A percentile compares a stretch with the other conserved stretches of the same genome.
These are phyloP conservation scores for Conger conger DNA, from an alignment of 2,113 vertebrate species.

Conservation along the genomic window DNA sequence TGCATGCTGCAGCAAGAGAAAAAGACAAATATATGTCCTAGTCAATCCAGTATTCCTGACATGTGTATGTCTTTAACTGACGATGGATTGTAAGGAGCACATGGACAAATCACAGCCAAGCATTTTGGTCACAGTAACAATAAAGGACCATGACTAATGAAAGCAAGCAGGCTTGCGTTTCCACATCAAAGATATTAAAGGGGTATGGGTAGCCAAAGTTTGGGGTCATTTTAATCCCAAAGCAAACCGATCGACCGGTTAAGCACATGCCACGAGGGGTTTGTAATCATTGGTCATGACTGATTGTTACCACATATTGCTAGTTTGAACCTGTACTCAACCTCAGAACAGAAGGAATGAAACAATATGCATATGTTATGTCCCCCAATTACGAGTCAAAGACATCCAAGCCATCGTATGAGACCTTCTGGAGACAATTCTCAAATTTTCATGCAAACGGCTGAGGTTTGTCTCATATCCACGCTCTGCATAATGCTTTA, in stretches of 20 bases:
- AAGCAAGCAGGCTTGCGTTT: slow-evolving; percentile 74
- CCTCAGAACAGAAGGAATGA: slow-evolving; percentile 44
- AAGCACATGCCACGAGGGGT: slow-evolving; percentile 71
- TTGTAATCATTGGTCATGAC: slow-evolving; percentile 67
- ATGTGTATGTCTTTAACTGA: slow-evolving; percentile 69
- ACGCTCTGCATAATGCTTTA: neutral
- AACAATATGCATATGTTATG: neutral
- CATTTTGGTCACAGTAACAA: slow-evolving; percentile 72
- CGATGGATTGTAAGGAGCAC: slow-evolving; percentile 74
- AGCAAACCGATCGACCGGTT: slow-evolving; percentile 79
- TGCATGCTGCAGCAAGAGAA: neutral
- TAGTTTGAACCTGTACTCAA: slow-evolving; percentile 46
- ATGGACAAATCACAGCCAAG: slow-evolving; percentile 70
- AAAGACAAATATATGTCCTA: neutral
- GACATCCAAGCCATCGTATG: neutral
- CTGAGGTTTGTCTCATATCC: slow-evolving; percentile 1
- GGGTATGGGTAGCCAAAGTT: slow-evolving; percentile 80
- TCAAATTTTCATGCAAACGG: slow-evolving; percentile 12
- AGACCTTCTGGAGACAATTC: neutral
- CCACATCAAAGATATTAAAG: slow-evolving; percentile 78
- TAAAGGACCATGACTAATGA: slow-evolving; percentile 76
- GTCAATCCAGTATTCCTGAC: slow-evolving; percentile 57
- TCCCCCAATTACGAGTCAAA: neutral
- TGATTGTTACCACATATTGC: slow-evolving; percentile 49
- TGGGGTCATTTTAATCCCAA: slow-evolving; percentile 79